Conservation (phyloP, 2,113 vertebrate genomes). For the Nothocercus nigrocapillus region DNA sequence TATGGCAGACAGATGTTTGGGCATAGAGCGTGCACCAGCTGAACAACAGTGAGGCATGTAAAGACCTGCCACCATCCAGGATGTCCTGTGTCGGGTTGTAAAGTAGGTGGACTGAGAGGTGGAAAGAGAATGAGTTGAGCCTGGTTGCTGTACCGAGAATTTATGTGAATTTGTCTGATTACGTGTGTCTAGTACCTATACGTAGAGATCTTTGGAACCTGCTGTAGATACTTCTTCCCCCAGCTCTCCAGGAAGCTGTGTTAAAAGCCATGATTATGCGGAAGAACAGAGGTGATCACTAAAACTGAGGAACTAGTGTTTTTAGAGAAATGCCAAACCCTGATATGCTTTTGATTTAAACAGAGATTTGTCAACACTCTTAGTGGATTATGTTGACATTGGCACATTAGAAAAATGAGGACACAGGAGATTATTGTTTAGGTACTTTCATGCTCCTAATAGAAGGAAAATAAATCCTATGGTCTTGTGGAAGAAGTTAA, state of each 20-base stretch:
- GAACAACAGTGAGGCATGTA: neutral
- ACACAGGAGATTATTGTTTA: neutral
- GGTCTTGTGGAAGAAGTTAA: neutral
- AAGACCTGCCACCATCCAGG: neutral
- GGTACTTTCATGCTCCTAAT: neutral
- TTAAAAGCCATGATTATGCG: neutral
- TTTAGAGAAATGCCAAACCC: neutral
- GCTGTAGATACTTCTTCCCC: neutral
- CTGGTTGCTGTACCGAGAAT: neutral
- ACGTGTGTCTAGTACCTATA: neutral
- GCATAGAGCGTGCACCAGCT: neutral
- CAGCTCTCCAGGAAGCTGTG: neutral
- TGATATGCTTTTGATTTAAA: neutral
- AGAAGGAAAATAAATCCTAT: neutral
- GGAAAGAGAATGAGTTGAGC: neutral
- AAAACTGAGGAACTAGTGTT: neutral
- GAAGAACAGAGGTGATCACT: neutral
- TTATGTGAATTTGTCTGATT: neutral
- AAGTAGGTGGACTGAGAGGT: neutral
- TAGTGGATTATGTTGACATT: neutral
- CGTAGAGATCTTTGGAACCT: neutral
- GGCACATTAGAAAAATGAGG: neutral
- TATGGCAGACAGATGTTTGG: neutral
- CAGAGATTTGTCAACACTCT: neutral
- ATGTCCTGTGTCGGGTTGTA: neutral